Percentiles rank a stretch among this genome's conserved stretches.
Evolutionary conservation across 2,113 vertebrate genomes (phyloP).

Genomic region (cat (Felis catus)): DNA sequence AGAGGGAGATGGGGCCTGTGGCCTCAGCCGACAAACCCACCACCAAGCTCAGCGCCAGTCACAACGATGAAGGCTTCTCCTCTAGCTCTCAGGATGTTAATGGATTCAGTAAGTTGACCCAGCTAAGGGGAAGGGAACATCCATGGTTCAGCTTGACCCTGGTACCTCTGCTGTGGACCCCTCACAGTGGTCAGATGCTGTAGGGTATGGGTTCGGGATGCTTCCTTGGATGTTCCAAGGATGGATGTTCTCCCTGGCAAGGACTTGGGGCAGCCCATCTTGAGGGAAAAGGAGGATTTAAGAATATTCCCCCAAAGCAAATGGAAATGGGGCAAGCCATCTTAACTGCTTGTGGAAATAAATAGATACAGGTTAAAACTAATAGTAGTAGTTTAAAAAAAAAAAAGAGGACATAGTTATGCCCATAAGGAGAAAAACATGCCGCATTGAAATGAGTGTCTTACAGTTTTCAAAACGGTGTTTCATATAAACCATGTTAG

Average conservation of each 20-base stretch:
- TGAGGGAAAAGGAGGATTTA: background rate
- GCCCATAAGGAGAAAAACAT: background rate
- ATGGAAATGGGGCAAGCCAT: background rate
- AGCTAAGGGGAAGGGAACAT: background rate
- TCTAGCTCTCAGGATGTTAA: conserved; percentile 96
- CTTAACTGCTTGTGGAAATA: background rate
- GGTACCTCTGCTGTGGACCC: background rate
- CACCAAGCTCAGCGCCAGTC: conserved; percentile 93
- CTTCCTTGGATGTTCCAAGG: background rate
- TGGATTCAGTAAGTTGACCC: conserved; percentile 94
- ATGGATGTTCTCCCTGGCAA: background rate
- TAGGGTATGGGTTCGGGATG: background rate
- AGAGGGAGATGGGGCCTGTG: conserved; percentile 97
- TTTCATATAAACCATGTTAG: background rate
- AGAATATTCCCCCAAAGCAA: background rate
- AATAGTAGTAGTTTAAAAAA: background rate
- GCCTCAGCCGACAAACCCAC: conserved; percentile 92
- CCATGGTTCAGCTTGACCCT: background rate
- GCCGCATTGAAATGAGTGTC: background rate
- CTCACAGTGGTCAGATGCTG: background rate
- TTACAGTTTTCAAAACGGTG: background rate
- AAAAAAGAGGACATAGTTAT: background rate
- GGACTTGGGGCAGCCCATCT: background rate
- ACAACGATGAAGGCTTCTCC: conserved; percentile 96
- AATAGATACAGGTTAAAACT: conserved; percentile 43